Conservation (phyloP, 2,888 invertebrate genomes). For the Micoletzkya japonica region DNA sequence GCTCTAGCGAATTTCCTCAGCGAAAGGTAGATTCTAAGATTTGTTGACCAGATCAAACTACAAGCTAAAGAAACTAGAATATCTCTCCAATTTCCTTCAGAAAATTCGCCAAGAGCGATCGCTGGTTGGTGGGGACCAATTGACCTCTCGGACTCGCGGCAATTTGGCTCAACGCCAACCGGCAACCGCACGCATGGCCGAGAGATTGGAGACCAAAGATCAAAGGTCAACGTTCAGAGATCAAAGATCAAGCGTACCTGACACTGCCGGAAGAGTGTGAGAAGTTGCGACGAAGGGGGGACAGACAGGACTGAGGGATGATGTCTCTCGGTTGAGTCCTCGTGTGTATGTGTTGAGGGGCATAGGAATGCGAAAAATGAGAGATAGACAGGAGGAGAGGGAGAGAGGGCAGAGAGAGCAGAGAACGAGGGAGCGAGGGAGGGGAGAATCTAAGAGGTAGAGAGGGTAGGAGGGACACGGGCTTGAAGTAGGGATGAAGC, state of each 20-base stretch:
- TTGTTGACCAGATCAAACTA: too few species aligned
- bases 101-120: too few species aligned
- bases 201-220: too few species aligned
- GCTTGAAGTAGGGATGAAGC: constrained; percentile 12
- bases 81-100: too few species aligned
- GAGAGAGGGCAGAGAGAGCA: not conserved
- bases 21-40: too few species aligned
- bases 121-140: constrained; percentile 28
- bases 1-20: too few species aligned
- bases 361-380: constrained; percentile 27
- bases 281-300: not conserved
- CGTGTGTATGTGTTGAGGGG: not conserved
- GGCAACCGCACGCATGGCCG: constrained; percentile 4
- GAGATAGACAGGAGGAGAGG: not conserved
- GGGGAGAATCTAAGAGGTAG: not conserved
- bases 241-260: not conserved
- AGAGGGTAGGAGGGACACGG: not conserved
- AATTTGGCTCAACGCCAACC: constrained; percentile 23
- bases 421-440: not conserved
- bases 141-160: not conserved
- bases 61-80: too few species aligned
- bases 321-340: not conserved
- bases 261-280: not conserved
- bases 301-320: not conserved
- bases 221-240: too few species aligned